A percentile compares a stretch with the other conserved stretches of the same genome.
Conservation (phyloP, 1,140 invertebrate genomes). For the Heliconius eleuchia region DNA sequence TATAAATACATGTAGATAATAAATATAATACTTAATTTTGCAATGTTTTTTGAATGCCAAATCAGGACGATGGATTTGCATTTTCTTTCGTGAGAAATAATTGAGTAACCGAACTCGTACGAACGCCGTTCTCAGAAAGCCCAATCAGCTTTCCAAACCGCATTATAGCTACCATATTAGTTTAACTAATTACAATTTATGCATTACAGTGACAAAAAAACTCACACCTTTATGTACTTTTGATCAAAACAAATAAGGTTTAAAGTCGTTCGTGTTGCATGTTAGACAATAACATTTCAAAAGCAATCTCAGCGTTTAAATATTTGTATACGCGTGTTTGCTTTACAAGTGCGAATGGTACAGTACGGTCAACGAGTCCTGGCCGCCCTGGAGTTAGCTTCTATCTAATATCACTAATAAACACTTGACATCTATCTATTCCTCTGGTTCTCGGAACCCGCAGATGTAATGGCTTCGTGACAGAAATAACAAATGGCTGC, state of each 20-base stretch:
- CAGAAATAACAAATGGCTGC: conserved; percentile 20
- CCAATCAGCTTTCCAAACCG: conserved; percentile 64
- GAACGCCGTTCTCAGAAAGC: conserved; percentile 65
- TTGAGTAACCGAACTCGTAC: conserved; percentile 26
- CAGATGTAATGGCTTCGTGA: conserved; percentile 33
- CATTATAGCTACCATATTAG: conserved; percentile 64
- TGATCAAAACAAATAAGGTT: conserved; percentile 44
- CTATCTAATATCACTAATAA: conserved; percentile 72
- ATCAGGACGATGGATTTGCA: neutral
- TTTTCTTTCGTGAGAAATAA: conserved; percentile 1
- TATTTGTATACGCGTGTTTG: conserved; percentile 78
- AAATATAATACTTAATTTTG: neutral
- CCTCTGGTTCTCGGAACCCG: conserved; percentile 29
- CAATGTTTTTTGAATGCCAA: neutral
- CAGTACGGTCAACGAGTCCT: too few relatives aligned
- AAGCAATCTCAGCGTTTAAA: conserved; percentile 73
- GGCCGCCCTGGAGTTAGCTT: neutral
- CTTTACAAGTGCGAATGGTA: conserved; percentile 79
- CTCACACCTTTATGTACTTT: conserved; percentile 44
- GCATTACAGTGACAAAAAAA: conserved; percentile 20
- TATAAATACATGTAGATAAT: neutral
- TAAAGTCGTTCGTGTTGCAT: conserved; percentile 49
- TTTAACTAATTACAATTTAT: conserved; percentile 55
- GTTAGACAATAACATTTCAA: conserved; percentile 51
- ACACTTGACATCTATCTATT: conserved; percentile 66